A percentile compares a stretch with the other conserved stretches of the same genome.
phyloP scores from a whole-genome alignment of 2,113 vertebrate species.

The Prietella phreatophila region DNA sequence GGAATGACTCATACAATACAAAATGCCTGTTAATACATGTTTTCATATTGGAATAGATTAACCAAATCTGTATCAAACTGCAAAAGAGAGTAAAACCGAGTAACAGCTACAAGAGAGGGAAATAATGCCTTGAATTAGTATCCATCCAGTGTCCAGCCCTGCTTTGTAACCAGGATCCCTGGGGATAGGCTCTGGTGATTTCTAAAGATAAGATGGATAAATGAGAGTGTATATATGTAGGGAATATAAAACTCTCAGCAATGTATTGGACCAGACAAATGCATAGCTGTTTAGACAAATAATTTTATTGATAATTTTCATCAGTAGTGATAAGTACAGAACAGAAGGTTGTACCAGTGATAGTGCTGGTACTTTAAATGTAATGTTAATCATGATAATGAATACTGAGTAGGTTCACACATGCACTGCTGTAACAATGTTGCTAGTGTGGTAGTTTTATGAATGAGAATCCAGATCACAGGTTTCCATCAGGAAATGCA shows the following conservation, averaged over 20 bases:
- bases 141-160: background rate
- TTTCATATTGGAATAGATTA: background rate
- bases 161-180: background rate
- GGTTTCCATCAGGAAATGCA: constrained; percentile 37
- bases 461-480: constrained; percentile 44
- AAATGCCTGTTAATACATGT: background rate
- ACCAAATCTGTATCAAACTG: background rate
- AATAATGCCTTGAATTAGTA: background rate
- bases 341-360: background rate
- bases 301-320: background rate
- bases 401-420: background rate
- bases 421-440: constrained; percentile 10
- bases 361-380: background rate
- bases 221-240: background rate
- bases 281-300: background rate
- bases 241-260: background rate
- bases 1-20: background rate
- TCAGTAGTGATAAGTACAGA: background rate
- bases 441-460: constrained; percentile 39
- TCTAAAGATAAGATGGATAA: background rate
- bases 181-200: background rate
- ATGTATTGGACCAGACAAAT: background rate
- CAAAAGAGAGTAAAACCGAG: background rate
- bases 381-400: background rate
- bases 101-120: background rate